Evolutionary conservation across 2,888 invertebrate genomes (phyloP).

Genomic region (Rugalucina vietnamica): DNA sequence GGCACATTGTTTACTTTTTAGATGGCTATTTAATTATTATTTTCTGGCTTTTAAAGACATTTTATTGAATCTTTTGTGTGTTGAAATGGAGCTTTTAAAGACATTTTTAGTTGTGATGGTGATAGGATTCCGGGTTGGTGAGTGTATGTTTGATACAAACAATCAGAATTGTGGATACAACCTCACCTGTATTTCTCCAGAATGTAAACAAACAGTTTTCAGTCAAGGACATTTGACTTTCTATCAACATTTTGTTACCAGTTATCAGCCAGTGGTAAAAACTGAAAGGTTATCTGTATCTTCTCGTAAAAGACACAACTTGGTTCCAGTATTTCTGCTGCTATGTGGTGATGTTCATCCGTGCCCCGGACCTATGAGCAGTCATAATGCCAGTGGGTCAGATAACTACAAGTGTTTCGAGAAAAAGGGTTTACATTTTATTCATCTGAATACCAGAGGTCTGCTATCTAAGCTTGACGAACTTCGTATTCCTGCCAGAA

Average conservation of each 20-base stretch:
- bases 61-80: neutral
- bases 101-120: neutral
- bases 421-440: conserved; percentile 8
- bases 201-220: conserved; percentile 77
- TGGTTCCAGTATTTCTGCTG: conserved; percentile 13
- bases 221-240: conserved; percentile 6
- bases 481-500: neutral
- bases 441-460: conserved; percentile 21
- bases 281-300: neutral
- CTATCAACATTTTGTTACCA: conserved; percentile 1
- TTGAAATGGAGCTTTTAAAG: neutral
- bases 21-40: neutral
- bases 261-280: neutral
- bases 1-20: neutral
- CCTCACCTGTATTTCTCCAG: neutral
- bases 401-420: conserved; percentile 4
- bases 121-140: neutral
- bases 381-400: neutral
- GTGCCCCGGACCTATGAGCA: neutral
- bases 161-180: neutral
- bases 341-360: conserved; percentile 14
- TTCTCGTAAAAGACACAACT: neutral
- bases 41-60: neutral
- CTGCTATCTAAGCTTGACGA: conserved; percentile 16
- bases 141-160: neutral